phyloP scores from a whole-genome alignment of 2,113 vertebrate genomes.

The Urocynchramus pylzowi region DNA sequence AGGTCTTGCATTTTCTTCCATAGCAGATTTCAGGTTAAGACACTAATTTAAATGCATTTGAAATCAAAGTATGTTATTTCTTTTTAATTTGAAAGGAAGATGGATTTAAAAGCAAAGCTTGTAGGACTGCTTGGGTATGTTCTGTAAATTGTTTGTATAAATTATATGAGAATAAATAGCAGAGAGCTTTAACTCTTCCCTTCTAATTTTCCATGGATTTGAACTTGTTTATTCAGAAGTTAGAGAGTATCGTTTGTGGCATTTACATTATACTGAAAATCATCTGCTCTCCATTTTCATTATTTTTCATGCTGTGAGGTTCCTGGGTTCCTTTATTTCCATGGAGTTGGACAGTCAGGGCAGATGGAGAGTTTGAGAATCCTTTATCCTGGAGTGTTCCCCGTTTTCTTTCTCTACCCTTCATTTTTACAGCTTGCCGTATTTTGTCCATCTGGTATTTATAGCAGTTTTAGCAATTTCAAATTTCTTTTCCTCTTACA shows the following conservation, averaged over 20 bases:
- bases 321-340: not conserved
- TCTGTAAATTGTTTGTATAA: constrained; percentile 46
- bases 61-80: not conserved
- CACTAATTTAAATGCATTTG: constrained; percentile 38
- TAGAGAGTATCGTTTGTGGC: not conserved
- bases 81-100: constrained; percentile 42
- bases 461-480: not conserved
- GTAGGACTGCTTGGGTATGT: not conserved
- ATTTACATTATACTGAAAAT: not conserved
- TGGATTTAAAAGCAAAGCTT: not conserved
- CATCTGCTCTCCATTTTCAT: not conserved
- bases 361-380: not conserved
- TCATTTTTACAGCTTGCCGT: not conserved
- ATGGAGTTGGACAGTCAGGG: not conserved
- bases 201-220: constrained; percentile 35
- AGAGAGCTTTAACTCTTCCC: constrained; percentile 35
- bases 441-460: constrained; percentile 19
- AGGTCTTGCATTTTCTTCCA: not conserved
- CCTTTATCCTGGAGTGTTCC: not conserved
- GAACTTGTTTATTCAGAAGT: constrained; percentile 45
- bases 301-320: not conserved
- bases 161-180: constrained; percentile 32
- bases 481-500: not conserved
- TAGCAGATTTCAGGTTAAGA: constrained; percentile 19
- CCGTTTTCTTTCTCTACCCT: not conserved